Evolutionary conservation across 2,113 vertebrate species (phyloP).

Genomic region (Campylorhamphus procurvoides): DNA sequence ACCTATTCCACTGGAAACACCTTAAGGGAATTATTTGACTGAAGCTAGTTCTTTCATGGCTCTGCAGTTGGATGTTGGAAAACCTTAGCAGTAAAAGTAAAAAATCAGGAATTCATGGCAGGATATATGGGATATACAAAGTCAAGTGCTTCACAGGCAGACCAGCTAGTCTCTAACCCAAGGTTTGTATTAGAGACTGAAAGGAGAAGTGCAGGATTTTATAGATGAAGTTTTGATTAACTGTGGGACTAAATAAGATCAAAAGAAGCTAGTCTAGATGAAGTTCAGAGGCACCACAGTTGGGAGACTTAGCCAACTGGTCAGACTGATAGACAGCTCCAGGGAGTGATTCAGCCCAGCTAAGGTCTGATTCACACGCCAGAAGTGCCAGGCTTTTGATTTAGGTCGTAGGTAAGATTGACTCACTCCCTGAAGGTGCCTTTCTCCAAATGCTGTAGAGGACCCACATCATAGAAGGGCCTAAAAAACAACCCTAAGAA

Average conservation of each 20-base stretch:
- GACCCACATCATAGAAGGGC: neutral
- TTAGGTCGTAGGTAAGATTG: slow-evolving; percentile 2
- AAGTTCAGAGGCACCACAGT: neutral
- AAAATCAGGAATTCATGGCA: neutral
- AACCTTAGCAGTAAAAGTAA: neutral
- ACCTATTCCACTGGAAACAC: neutral
- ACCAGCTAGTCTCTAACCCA: neutral
- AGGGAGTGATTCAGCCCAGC: slow-evolving; percentile 24
- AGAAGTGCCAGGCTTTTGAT: slow-evolving; percentile 24
- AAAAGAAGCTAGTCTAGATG: neutral
- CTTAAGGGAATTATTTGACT: neutral
- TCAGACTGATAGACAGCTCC: slow-evolving; percentile 20
- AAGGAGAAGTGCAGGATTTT: neutral
- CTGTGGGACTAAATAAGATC: neutral
- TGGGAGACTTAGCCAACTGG: neutral
- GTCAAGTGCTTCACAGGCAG: neutral
- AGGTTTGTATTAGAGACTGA: neutral
- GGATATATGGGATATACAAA: neutral
- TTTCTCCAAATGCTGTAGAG: neutral
- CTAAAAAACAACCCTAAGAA: neutral
- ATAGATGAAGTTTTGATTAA: neutral
- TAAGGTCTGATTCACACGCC: slow-evolving; percentile 21
- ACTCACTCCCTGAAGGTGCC: slow-evolving; percentile 19
- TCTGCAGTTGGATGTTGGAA: neutral
- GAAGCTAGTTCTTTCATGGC: neutral